Evolutionary conservation across 2,113 vertebrate genomes (phyloP), one percentile per base, ranked within the genome.

Genomic region (Zosterops hypoxanthus): DNA sequence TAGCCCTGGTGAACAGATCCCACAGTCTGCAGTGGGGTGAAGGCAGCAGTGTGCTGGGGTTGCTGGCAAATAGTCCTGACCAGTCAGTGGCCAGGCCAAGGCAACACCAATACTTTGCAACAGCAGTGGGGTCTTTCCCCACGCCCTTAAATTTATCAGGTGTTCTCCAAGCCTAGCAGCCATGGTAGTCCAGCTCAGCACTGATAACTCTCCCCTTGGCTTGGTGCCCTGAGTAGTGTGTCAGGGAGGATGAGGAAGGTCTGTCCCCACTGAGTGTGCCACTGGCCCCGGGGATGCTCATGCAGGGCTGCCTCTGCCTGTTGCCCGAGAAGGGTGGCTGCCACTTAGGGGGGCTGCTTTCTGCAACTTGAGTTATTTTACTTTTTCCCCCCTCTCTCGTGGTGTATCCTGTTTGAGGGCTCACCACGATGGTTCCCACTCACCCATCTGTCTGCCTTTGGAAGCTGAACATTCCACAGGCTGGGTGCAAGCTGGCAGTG

Each of bases 361-460:
- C 69, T 64, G n/a, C 39, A 59, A 33, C 31, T 25, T 2, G 55
- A 23, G 34, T 34, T 68, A 60, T 64, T 49, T 63, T n/a, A 39
- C 50, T 59, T 71, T 46, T 5, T 0, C 2, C 5, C 4, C 18
- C 8, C 5, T 14, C 44, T 44, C 70, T 42, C 0, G 0, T 4
- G 41, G 66, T 28, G 71, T 42, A 57, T 90, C 11, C 79, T 50
- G 39, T 60, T 31, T 2, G 79, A 73, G 75, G 75, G 46, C 70
- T 92, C 23, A 11, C 60, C 5, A 5, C 2, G 3, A 65, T 16
- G 36, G 65, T 20, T 92, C 90, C 82, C 82, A 33, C 90, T 77
- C 86, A 11, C 42, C 86, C 90, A 64, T 65, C 82, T 70, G 80
- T 33, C 75, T 26, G 44, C 70, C 49, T 59, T 34, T 2, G 14